Evolutionary conservation across 2,888 invertebrate species (phyloP), one percentile per base, ranked within the genome.

Genomic region (Isotomurus palustris): DNA sequence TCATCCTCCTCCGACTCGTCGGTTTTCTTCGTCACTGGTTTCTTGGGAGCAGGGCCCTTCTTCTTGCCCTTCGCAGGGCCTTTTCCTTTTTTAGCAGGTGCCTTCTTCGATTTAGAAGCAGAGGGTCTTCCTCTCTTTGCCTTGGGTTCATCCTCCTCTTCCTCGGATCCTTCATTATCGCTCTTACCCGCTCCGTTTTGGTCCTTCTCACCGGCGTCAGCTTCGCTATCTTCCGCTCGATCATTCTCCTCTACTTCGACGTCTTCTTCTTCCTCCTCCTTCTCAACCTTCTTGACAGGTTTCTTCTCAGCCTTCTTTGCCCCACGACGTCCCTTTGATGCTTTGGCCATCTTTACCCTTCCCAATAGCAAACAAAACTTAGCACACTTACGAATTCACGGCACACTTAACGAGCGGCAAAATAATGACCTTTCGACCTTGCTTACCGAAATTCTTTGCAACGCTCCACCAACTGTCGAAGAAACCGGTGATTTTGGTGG

Each of bases 1-100:
- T 55, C 58, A 1, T 56, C 59, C 25, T 53, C 51, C 17, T 55
- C 60, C 38, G 41, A 27, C 25, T 32, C 38, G 41, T 44, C 43
- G 24, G 50, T 58, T 48, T 25, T 40, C 53, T 36, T 19, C 32
- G 40, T 32, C 43, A 22, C 44, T n/a, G 19, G 29, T 28, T 54
- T 53, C 55, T 53, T 50, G 1, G 21, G 25, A 12, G 58, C 29
- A n/a, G n/a, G 8, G 45, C 32, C 2, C n/a, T n/a, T n/a, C n/a
- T n/a, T n/a, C n/a, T n/a, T n/a, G n/a, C n/a, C n/a, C n/a, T n/a
- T n/a, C n/a, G 35, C 32, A 22, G 25, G 14, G n/a, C 41, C 43
- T 22, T 52, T 29, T 1, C 50, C 53, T 21, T 54, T 57, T 27
- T 59, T 58, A 12, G 51, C 59, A 19, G 58, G 17, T 17, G 27